These are phyloP conservation scores for Pherbina coryleti DNA, from an alignment of 2,888 invertebrate species.

Conservation along the genomic window DNA sequence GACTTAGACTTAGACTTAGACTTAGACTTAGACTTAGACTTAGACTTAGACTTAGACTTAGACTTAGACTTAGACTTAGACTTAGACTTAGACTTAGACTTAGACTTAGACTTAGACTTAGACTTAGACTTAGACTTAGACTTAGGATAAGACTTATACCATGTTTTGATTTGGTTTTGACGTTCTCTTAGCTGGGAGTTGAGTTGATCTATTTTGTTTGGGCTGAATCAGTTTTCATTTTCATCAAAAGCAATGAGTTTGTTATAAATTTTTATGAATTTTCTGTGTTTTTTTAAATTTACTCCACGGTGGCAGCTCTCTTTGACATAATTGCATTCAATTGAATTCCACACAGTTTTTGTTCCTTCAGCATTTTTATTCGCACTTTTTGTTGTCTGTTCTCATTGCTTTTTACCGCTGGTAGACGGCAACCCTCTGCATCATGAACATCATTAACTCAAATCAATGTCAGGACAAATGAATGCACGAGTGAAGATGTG, in stretches of 20 bases:
- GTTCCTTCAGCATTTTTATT: not conserved
- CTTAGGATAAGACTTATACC: no score
- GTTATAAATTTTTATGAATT: not conserved
- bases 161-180: no score
- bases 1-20: no score
- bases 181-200: no score
- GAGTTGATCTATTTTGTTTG: no score
- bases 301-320: not conserved
- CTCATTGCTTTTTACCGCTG: not conserved
- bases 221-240: no score
- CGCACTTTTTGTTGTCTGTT: not conserved
- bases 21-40: no score
- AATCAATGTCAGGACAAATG: constrained; percentile 39
- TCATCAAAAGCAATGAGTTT: not conserved
- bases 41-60: no score
- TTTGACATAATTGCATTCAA: not conserved
- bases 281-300: not conserved
- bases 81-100: no score
- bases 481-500: constrained; percentile 29
- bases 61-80: no score
- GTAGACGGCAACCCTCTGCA: not conserved
- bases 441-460: constrained; percentile 39
- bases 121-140: no score
- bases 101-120: no score
- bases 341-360: not conserved